Evolutionary conservation across 2,797 vertebrate species (phyloP).

Genomic region (Microctenopoma lineatum): DNA sequence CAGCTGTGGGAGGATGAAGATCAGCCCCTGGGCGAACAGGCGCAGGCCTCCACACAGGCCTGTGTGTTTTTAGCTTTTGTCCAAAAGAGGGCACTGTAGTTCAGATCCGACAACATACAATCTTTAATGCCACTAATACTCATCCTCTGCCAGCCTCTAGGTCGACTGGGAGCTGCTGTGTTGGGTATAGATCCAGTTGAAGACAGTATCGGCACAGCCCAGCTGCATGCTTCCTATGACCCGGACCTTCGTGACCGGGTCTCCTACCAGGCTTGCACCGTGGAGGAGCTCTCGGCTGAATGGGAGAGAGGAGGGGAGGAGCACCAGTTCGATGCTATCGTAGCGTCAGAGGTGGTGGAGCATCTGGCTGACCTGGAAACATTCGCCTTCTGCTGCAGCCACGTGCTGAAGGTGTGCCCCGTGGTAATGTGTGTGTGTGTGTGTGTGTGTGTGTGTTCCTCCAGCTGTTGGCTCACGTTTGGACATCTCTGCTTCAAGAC

Average conservation of each 20-base stretch:
- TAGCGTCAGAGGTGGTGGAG: constrained; percentile 97
- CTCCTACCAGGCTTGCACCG: constrained; percentile 86
- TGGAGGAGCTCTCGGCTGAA: constrained; percentile 89
- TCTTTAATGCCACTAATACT: neutral
- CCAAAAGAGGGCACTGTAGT: constrained; percentile 60
- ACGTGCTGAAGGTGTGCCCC: constrained; percentile 89
- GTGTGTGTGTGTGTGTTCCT: constrained; percentile 27
- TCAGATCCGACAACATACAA: neutral
- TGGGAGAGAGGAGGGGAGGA: constrained; percentile 69
- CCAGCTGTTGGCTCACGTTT: constrained; percentile 28
- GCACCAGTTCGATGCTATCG: constrained; percentile 88
- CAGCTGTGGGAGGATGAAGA: constrained; percentile 38
- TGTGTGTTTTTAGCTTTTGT: constrained; percentile 14
- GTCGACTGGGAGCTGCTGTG: constrained; percentile 92
- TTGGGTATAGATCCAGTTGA: constrained; percentile 93
- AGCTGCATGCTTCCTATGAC: constrained; percentile 89
- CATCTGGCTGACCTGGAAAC: constrained; percentile 92
- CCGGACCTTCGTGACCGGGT: constrained; percentile 85
- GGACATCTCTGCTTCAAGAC: constrained; percentile 19
- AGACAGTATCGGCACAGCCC: constrained; percentile 91
- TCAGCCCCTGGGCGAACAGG: constrained; percentile 29
- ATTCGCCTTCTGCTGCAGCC: constrained; percentile 89
- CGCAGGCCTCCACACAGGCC: neutral
- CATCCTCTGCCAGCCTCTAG: constrained; percentile 86
- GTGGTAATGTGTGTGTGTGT: constrained; percentile 64